Evolutionary conservation across 2,888 invertebrate species (phyloP).

Genomic region (Megamerina dolium): DNA sequence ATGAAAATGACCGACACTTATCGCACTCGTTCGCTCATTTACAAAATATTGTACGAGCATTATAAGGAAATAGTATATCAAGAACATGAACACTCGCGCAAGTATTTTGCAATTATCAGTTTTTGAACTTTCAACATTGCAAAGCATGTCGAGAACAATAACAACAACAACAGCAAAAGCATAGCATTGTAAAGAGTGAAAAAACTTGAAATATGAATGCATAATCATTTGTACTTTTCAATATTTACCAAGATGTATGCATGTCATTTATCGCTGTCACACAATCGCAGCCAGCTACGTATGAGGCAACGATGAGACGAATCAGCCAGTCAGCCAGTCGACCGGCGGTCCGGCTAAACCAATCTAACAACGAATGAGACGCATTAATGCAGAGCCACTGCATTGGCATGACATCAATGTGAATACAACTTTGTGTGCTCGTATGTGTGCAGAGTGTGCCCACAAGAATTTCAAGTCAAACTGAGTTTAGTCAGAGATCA

Average conservation of each 20-base stretch:
- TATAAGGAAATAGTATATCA: no score
- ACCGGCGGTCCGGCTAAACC: no score
- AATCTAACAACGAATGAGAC: no score
- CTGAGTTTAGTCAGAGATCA: no score
- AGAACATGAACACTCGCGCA: no score
- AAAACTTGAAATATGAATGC: background rate
- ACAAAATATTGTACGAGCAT: background rate
- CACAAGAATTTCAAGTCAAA: no score
- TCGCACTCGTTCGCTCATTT: background rate
- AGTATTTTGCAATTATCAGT: slow-evolving; percentile 8
- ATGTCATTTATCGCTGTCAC: slow-evolving; percentile 3
- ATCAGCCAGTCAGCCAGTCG: background rate
- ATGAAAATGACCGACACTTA: background rate
- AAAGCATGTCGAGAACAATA: background rate
- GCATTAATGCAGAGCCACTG: no score
- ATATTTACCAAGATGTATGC: slow-evolving; percentile 1
- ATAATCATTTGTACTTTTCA: background rate
- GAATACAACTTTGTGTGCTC: no score
- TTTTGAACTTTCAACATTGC: slow-evolving; percentile 5
- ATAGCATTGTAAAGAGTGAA: slow-evolving; percentile 14
- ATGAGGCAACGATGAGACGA: no score
- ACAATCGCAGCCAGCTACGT: no score
- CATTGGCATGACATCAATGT: no score
- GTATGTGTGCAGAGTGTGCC: no score
- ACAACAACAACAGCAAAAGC: slow-evolving; percentile 22